Evolutionary conservation across 2,797 vertebrate genomes (phyloP).

Genomic region (Synanceia verrucosa): DNA sequence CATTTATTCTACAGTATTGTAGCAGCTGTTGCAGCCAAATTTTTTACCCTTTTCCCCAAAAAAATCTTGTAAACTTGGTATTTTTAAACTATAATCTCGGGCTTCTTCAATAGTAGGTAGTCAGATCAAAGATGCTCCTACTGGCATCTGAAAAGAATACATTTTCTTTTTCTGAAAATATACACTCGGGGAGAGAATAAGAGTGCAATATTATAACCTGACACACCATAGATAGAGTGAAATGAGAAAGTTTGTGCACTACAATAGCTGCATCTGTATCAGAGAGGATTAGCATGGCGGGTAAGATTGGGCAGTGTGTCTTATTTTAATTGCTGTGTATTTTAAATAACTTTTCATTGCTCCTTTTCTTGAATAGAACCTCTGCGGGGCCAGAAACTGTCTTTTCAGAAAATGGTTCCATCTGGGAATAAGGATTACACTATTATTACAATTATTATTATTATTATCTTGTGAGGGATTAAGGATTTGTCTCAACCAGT

Average conservation of each 20-base stretch:
- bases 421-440: conserved; percentile 84
- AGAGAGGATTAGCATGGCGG: conserved; percentile 63
- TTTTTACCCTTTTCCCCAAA: neutral
- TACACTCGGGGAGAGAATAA: conserved; percentile 21
- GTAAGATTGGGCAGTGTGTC: conserved; percentile 63
- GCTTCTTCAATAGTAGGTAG: conserved; percentile 33
- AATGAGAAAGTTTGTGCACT: conserved; percentile 47
- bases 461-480: conserved; percentile 84
- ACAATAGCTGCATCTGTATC: conserved; percentile 61
- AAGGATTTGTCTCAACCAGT: conserved; percentile 81
- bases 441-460: conserved; percentile 81
- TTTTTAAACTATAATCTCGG: conserved; percentile 44
- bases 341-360: conserved; percentile 74
- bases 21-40: conserved; percentile 64
- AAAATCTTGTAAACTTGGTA: conserved; percentile 33
- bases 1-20: conserved; percentile 55
- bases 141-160: conserved; percentile 43
- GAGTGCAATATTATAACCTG: conserved; percentile 25
- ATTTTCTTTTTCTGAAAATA: conserved; percentile 50
- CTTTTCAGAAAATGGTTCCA: conserved; percentile 75
- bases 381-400: conserved; percentile 61
- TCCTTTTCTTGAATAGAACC: conserved; percentile 70
- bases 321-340: conserved; percentile 78
- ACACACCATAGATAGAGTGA: conserved; percentile 52
- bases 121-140: conserved; percentile 42